Conservation (phyloP, 2,113 vertebrate species). For the Galeopterus variegatus region DNA sequence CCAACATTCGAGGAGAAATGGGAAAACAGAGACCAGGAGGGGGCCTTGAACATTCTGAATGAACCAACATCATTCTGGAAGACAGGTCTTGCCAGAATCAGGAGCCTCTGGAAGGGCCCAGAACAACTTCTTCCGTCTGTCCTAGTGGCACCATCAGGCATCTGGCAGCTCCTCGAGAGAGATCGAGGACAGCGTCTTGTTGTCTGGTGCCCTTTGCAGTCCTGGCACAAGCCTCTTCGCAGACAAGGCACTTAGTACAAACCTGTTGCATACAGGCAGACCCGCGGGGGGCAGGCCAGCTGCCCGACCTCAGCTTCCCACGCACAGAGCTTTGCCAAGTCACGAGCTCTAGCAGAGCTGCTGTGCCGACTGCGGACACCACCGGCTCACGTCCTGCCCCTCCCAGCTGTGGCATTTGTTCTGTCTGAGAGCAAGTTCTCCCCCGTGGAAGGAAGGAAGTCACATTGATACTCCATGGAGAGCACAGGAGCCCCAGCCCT, state of each 20-base stretch:
- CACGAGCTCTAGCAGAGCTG: not conserved
- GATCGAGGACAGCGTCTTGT: conserved; percentile 48
- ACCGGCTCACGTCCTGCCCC: not conserved
- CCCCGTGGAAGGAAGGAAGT: not conserved
- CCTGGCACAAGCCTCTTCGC: conserved; percentile 32
- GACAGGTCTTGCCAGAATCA: not conserved
- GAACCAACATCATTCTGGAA: not conserved
- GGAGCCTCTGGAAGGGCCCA: conserved; percentile 23
- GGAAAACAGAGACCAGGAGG: not conserved
- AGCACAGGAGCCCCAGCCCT: not conserved
- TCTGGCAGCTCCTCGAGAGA: conserved; percentile 61
- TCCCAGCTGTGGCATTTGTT: not conserved
- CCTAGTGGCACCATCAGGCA: not conserved
- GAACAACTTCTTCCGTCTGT: conserved; percentile 74
- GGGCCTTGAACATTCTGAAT: not conserved
- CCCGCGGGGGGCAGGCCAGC: not conserved
- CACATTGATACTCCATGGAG: not conserved
- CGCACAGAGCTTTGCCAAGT: not conserved
- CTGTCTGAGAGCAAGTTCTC: conserved; percentile 41
- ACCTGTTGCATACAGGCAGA: conserved; percentile 62
- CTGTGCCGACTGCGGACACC: not conserved
- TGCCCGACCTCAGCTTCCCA: conserved; percentile 45
- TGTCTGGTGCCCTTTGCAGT: conserved; percentile 65
- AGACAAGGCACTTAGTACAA: conserved; percentile 12
- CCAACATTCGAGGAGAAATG: not conserved